A percentile compares a stretch with the other conserved stretches of the same genome.
phyloP scores from a whole-genome alignment of 2,797 vertebrate genomes.

The Brachymystax lenok region DNA sequence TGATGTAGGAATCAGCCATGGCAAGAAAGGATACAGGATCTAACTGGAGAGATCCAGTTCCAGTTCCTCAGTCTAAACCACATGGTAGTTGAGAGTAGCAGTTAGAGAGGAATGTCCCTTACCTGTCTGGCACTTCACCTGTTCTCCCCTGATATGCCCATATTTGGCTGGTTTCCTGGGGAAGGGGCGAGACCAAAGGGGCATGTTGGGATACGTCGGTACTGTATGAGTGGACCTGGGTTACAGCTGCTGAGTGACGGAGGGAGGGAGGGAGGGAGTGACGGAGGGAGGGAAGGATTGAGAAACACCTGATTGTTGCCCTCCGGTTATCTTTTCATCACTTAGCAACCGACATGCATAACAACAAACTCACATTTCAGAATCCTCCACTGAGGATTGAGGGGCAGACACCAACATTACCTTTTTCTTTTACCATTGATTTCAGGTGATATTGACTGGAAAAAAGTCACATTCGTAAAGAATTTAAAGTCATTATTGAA shows the following conservation, averaged over 20 bases:
- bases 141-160: conserved; percentile 43
- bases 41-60: not conserved
- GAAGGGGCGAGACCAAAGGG: conserved; percentile 31
- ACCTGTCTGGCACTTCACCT: conserved; percentile 28
- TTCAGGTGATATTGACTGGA: not conserved
- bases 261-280: not conserved
- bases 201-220: not conserved
- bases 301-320: conserved; percentile 17
- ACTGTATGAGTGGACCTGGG: conserved; percentile 15
- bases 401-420: conserved; percentile 20
- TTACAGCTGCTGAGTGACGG: conserved; percentile 41
- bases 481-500: not conserved
- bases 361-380: conserved; percentile 44
- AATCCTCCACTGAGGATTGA: not conserved
- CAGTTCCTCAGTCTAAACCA: not conserved
- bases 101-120: not conserved
- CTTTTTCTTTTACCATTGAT: not conserved
- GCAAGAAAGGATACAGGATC: not conserved
- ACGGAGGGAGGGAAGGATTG: not conserved
- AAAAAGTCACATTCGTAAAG: not conserved
- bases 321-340: conserved; percentile 32
- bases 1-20: not conserved
- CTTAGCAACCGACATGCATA: conserved; percentile 43
- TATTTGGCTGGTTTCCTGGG: conserved; percentile 59
- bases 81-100: not conserved